phyloP scores from a whole-genome alignment of 2,797 vertebrate genomes.

The Gymnopithys bicolor region DNA sequence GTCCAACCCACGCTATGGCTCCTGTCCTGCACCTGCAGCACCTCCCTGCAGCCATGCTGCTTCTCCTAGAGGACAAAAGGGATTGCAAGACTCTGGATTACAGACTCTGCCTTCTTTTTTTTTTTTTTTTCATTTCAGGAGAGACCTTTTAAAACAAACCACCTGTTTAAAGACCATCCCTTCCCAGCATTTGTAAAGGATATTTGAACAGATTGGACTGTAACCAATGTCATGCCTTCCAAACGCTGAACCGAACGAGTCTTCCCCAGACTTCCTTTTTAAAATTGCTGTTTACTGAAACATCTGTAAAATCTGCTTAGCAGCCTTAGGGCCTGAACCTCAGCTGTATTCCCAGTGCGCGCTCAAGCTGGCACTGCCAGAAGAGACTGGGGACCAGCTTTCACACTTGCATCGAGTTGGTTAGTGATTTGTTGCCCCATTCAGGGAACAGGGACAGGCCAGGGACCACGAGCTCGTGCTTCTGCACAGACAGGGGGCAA shows the following conservation, averaged over 20 bases:
- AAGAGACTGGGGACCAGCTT: background rate
- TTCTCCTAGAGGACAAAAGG: background rate
- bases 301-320: background rate
- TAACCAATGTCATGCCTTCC: slow-evolving; percentile 31
- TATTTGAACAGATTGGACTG: slow-evolving; percentile 41
- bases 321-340: slow-evolving; percentile 7
- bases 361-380: background rate
- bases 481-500: accelerated
- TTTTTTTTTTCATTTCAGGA: background rate
- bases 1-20: accelerated
- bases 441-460: background rate
- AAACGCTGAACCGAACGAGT: background rate
- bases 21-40: background rate
- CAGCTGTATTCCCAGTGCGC: background rate
- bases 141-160: background rate
- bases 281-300: slow-evolving; percentile 39
- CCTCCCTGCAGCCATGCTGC: background rate
- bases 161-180: background rate
- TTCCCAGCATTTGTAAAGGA: background rate
- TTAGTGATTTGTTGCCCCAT: background rate
- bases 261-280: background rate
- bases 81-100: background rate
- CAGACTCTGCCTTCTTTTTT: background rate
- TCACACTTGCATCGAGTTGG: background rate
- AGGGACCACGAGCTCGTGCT: accelerated